Conservation (phyloP, 1,140 invertebrate species). For the Lepidurus packardi region DNA sequence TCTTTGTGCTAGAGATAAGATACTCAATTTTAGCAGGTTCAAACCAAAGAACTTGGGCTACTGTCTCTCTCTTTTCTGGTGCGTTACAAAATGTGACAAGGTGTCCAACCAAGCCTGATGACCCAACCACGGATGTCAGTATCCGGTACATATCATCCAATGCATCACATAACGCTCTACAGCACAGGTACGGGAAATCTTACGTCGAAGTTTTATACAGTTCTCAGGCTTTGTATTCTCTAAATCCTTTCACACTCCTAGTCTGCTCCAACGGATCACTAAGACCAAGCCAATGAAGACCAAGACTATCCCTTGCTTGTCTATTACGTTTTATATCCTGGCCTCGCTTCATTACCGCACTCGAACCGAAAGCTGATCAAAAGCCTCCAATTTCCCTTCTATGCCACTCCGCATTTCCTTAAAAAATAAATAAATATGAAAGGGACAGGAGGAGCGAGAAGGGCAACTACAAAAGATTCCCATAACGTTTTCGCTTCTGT, state of each 20-base stretch:
- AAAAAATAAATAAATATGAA: not conserved
- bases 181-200: not conserved
- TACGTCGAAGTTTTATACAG: not conserved
- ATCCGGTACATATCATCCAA: conserved; percentile 1
- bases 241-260: too few relatives aligned
- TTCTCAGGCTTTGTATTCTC: not conserved
- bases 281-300: too few relatives aligned
- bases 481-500: not conserved
- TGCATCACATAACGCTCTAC: conserved; percentile 10
- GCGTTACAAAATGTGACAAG: not conserved
- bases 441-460: not conserved
- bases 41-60: too few relatives aligned
- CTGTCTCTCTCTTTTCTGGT: not conserved
- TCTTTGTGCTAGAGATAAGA: too few relatives aligned
- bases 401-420: not conserved
- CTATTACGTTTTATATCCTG: not conserved
- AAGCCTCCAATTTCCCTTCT: not conserved
- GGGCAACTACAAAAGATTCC: not conserved
- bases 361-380: not conserved
- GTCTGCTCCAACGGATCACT: too few relatives aligned
- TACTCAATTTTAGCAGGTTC: too few relatives aligned
- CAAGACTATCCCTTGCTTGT: too few relatives aligned
- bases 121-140: conserved; percentile 21
- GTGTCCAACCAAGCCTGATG: conserved; percentile 4
- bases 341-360: conserved; percentile 16